Conservation (phyloP, 2,797 vertebrate genomes). For the Falco cherrug region DNA sequence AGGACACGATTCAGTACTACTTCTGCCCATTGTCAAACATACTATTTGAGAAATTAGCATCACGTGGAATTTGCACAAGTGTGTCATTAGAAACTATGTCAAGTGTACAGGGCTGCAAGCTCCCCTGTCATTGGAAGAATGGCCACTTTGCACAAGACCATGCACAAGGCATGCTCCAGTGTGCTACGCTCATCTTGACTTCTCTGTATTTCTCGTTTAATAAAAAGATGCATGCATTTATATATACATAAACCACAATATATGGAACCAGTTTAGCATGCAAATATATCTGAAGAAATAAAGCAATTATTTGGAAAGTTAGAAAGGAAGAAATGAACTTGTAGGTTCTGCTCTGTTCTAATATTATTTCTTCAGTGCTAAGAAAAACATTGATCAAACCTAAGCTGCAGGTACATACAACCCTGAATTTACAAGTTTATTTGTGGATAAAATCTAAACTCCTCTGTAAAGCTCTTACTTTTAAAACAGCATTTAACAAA, state of each 20-base stretch:
- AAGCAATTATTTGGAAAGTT: background rate
- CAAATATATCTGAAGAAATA: background rate
- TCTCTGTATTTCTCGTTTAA: background rate
- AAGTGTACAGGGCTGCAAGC: background rate
- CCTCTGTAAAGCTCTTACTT: background rate
- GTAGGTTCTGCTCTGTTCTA: background rate
- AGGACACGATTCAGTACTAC: background rate
- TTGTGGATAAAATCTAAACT: background rate
- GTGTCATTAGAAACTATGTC: background rate
- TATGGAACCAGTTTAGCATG: background rate
- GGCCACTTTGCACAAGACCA: background rate
- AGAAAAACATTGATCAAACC: background rate
- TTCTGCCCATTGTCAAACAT: background rate
- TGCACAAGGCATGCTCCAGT: fast-evolving
- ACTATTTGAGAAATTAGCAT: background rate
- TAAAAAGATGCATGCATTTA: background rate
- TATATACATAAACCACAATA: background rate
- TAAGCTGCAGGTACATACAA: background rate
- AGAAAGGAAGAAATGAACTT: background rate
- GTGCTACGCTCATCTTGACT: background rate
- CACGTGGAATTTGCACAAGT: background rate
- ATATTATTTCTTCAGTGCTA: background rate
- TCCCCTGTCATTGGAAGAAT: background rate
- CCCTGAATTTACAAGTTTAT: background rate
- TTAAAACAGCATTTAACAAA: background rate